Base-by-base conservation (phyloP, 2,888 invertebrate genomes). In the Diploptera punctata region DNA sequence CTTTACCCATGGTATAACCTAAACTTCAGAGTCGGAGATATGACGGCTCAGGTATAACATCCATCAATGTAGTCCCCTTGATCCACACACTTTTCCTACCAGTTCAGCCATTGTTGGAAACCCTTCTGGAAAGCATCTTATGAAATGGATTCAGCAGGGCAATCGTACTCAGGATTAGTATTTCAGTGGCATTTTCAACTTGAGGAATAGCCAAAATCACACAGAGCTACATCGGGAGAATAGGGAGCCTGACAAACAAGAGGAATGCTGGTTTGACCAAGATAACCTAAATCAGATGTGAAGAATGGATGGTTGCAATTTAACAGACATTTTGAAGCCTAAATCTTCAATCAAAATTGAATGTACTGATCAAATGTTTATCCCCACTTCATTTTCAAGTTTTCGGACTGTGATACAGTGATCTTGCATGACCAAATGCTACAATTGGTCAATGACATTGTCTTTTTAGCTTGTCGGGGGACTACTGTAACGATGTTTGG, bases 301-400 rank as follows among this genome's bases (percentile, higher is more conserved):
- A 4, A 61, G 61, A 70, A 54, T 68, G 68, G 68, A 33, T n/a
- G 38, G 33, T 19, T 68, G 54, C 19, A 29, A 47, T 47, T 47
- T 47, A 7, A 24, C 24, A 5, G 57, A 57, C 57, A 57, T 57
- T 5, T 24, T 24, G 24, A 65, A n/a, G 43, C 16, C 2, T 38
- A 65, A 33, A 65, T 65, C 13, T 9, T 33, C 21, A 18, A 13
- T 65, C 13, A 38, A 3, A 65, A 4, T 38, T 16, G 24, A 33
- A 65, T 65, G 38, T 24, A 65, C 18, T 38, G 44, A 65, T 19
- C 65, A 31, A 33, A 43, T 65, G 31, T 13, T 29, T 65, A 31
- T 18, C 43, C 65, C n/a, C 38, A 62, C 19, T 33, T 62, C 33
- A 7, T 62, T 21, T 18, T 0, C 33, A 38, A 29, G 1, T 65